Percentiles rank a stretch among this genome's conserved stretches.
These are phyloP conservation scores for Diloba caeruleocephala DNA, from an alignment of 2,888 invertebrate genomes.

Conservation along the genomic window DNA sequence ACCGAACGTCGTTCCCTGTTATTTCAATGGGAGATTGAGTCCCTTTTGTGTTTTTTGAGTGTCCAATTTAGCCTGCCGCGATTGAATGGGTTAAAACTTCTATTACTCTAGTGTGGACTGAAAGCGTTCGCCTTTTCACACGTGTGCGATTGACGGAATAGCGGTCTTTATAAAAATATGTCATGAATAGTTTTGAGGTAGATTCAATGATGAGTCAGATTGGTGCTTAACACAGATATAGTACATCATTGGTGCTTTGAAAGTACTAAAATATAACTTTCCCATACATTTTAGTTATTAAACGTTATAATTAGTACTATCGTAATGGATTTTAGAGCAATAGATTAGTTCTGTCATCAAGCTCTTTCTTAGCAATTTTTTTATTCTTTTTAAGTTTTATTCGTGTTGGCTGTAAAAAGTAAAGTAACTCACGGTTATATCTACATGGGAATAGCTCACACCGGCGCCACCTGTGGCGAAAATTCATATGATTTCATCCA, in stretches of 20 bases:
- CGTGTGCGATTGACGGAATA: slow-evolving; percentile 10
- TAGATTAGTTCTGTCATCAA: too few relatives aligned
- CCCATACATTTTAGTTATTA: too few relatives aligned
- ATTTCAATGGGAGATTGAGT: slow-evolving; percentile 56
- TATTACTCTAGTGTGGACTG: slow-evolving; percentile 30
- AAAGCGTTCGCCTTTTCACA: slow-evolving; percentile 36
- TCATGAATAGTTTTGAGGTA: slow-evolving; percentile 5
- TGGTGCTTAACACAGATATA: slow-evolving; percentile 1
- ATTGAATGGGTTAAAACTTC: slow-evolving; percentile 46
- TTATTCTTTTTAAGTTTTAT: too few relatives aligned
- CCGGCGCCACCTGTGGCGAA: too few relatives aligned
- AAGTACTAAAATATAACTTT: too few relatives aligned
- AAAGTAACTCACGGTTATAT: too few relatives aligned
- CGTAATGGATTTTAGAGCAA: too few relatives aligned
- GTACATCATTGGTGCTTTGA: neutral
- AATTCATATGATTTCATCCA: too few relatives aligned
- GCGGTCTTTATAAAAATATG: slow-evolving; percentile 8
- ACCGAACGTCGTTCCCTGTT: slow-evolving; percentile 59
- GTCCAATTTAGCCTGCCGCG: slow-evolving; percentile 49
- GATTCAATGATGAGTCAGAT: slow-evolving; percentile 14
- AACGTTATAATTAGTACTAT: too few relatives aligned
- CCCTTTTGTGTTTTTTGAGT: slow-evolving; percentile 59
- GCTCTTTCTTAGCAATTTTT: too few relatives aligned
- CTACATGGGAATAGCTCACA: too few relatives aligned
- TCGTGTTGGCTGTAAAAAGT: too few relatives aligned